Evolutionary conservation across 2,797 vertebrate genomes (phyloP).

Genomic region (Sciaenops ocellatus): DNA sequence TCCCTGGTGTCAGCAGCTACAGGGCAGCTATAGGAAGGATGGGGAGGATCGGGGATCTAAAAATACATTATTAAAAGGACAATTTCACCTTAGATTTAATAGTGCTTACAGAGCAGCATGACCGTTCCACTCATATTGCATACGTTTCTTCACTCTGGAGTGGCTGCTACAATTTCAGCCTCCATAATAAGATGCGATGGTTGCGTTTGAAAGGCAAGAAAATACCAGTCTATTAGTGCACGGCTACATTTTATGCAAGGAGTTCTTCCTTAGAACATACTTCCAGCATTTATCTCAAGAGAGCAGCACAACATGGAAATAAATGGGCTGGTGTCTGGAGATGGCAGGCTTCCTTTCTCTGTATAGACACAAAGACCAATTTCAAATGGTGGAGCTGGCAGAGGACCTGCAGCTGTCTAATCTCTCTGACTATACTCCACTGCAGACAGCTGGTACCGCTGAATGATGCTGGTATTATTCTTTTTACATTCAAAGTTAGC

Average conservation of each 20-base stretch:
- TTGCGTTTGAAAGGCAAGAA: conserved; percentile 59
- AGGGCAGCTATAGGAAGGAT: conserved; percentile 62
- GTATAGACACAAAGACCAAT: conserved; percentile 61
- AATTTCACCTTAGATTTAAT: conserved; percentile 71
- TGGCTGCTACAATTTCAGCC: conserved; percentile 42
- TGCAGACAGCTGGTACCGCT: conserved; percentile 38
- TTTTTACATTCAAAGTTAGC: conserved; percentile 41
- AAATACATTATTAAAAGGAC: conserved; percentile 73
- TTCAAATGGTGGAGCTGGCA: conserved; percentile 54
- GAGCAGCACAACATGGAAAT: conserved; percentile 63
- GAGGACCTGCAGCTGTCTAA: conserved; percentile 52
- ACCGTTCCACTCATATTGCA: conserved; percentile 59
- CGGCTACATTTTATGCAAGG: conserved; percentile 54
- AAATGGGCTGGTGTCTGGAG: conserved; percentile 61
- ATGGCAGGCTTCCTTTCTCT: conserved; percentile 53
- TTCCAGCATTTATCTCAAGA: conserved; percentile 68
- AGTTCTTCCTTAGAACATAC: conserved; percentile 57
- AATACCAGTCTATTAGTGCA: conserved; percentile 65
- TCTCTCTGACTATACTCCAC: conserved; percentile 38
- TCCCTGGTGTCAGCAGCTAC: conserved; percentile 76
- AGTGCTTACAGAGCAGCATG: conserved; percentile 56
- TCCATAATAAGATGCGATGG: conserved; percentile 46
- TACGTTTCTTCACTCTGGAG: conserved; percentile 57
- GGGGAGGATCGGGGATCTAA: conserved; percentile 60
- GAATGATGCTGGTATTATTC: conserved; percentile 38